A percentile compares a stretch with the other conserved stretches of the same genome.
Conservation (phyloP, 92 coral and sea anemone genomes). For the Parazoanthus atlanticus region DNA sequence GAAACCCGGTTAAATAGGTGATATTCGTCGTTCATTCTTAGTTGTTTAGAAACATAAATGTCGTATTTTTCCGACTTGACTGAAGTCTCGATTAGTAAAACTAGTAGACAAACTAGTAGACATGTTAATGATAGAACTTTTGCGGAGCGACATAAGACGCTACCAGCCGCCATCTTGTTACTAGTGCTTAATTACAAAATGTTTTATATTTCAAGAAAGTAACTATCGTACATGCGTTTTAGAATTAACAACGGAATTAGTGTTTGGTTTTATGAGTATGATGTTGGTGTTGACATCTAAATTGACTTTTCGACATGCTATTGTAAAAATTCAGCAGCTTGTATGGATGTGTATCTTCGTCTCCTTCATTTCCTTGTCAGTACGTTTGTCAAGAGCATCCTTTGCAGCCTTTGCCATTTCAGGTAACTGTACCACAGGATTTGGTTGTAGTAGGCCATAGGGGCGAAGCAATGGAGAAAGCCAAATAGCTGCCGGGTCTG, state of each 20-base stretch:
- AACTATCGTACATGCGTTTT: too few species aligned
- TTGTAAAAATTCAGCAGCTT: too few species aligned
- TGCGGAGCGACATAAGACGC: slow-evolving; percentile 24
- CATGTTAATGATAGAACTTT: slow-evolving; percentile 13
- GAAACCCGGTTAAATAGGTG: slow-evolving; percentile 17
- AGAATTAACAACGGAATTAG: too few species aligned
- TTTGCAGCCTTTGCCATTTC: not conserved
- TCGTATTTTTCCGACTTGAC: slow-evolving; percentile 19
- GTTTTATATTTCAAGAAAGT: too few species aligned
- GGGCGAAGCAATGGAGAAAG: not conserved
- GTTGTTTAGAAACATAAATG: slow-evolving; percentile 13
- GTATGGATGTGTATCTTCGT: not conserved
- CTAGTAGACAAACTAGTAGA: slow-evolving; percentile 26
- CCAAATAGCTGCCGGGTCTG: too few species aligned
- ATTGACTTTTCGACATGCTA: too few species aligned
- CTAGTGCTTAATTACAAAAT: too few species aligned
- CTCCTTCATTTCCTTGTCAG: not conserved
- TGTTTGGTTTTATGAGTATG: too few species aligned
- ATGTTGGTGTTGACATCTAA: too few species aligned
- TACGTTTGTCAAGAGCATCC: not conserved
- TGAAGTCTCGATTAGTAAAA: slow-evolving; percentile 12
- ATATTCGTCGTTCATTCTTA: slow-evolving; percentile 14
- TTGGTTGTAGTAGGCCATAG: not conserved
- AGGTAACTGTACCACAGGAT: not conserved
- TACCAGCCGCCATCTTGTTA: slow-evolving; percentile 19